phyloP scores from a whole-genome alignment of 1,140 invertebrate genomes.

The Drosophila eugracilis region DNA sequence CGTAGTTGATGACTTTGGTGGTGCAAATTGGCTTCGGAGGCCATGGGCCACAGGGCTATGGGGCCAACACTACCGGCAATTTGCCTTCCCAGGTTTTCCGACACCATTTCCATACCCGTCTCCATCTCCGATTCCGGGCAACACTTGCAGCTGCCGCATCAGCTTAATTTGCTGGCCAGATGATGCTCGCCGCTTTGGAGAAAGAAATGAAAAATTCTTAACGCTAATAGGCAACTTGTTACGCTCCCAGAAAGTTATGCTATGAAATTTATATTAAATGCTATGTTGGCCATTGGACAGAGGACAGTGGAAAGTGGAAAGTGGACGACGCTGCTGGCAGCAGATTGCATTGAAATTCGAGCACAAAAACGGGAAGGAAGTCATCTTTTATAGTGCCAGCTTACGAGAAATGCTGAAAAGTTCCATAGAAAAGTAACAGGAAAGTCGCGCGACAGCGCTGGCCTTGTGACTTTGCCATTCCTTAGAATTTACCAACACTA shows the following conservation, averaged over 20 bases:
- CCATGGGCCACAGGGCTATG: constrained; percentile 26
- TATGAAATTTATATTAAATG: constrained; percentile 71
- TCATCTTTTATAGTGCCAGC: constrained; percentile 79
- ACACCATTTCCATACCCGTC: too few relatives aligned
- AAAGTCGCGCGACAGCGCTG: constrained; percentile 45
- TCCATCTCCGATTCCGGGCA: constrained; percentile 29
- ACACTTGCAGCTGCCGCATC: constrained; percentile 72
- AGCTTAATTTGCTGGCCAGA: constrained; percentile 70
- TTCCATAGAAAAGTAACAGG: constrained; percentile 53
- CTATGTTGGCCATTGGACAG: constrained; percentile 33
- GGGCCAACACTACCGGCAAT: constrained; percentile 49
- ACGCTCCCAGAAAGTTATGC: constrained; percentile 67
- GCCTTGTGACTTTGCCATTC: constrained; percentile 71
- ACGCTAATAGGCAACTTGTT: constrained; percentile 73
- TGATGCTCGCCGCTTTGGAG: constrained; percentile 36
- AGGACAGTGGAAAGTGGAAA: background rate
- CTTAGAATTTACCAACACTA: background rate
- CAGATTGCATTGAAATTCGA: constrained; percentile 77
- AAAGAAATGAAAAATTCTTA: constrained; percentile 56
- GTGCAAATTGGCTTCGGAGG: constrained; percentile 71
- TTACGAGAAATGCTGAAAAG: constrained; percentile 62
- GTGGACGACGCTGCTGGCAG: constrained; percentile 22
- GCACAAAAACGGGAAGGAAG: constrained; percentile 61
- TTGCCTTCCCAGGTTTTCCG: background rate
- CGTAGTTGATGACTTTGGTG: constrained; percentile 76